Evolutionary conservation across 2,888 invertebrate species (phyloP), one percentile per base, ranked within the genome.

Genomic region (Chrysolina haemoptera): DNA sequence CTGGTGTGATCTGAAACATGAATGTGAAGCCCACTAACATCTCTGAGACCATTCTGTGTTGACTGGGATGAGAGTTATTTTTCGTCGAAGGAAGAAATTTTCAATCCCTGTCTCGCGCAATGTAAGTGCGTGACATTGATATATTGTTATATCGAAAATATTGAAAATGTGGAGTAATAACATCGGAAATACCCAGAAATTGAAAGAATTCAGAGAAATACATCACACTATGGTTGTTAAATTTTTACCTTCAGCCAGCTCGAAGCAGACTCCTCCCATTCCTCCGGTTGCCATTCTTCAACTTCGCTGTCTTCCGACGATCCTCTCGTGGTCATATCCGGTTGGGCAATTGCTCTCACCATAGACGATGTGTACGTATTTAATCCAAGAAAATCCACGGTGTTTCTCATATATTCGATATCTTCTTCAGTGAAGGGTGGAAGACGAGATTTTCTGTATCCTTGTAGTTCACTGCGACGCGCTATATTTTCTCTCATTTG

Each of bases 301-400:
- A 77, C 74, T 68, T 78, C 74, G 12, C 64, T 59, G 68, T 81
- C 78, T 10, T 67, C 55, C 35, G 14, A 62, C 46, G 40, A 74
- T 18, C 63, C 53, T 0, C 65, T 62, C 41, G 66, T 63, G n/a
- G 43, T 62, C 8, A 10, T 74, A 43, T 72, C 62, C 20, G 48
- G 35, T 18, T 63, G 74, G 40, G 75, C 48, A 68, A 18, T 62
- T 16, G 62, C 41, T 70, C 68, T 40, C 90, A 87, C 89, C 81
- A 92, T 80, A 78, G 88, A 88, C 0, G 92, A 90, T 0, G 94
- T 93, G 84, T 96, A 96, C 72, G 92, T 91, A 84, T 95, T 95
- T 11, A 95, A 84, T 0, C 94, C 94, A 68, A 95, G 88, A 86
- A 93, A 94, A 84, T 96, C 95, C 1, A 89, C 89, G 0, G 94